Conservation (phyloP, 1,140 invertebrate genomes). For the Drepana arcuata region DNA sequence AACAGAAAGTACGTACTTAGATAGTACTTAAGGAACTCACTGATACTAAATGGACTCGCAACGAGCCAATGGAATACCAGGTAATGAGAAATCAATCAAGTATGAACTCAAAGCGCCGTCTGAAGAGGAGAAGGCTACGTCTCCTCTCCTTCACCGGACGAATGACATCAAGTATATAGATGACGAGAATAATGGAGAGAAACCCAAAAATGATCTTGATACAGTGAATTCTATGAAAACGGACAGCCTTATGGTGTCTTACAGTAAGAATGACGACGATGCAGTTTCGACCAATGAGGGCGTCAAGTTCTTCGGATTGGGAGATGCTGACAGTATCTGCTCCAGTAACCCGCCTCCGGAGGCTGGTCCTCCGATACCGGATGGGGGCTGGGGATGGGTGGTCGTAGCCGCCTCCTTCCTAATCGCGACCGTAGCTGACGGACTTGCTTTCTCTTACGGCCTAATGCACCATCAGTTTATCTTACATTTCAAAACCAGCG, state of each 20-base stretch:
- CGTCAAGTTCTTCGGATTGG: slow-evolving; percentile 67
- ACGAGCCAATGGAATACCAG: slow-evolving; percentile 56
- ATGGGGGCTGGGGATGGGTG: slow-evolving; percentile 90
- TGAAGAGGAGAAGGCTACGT: slow-evolving; percentile 65
- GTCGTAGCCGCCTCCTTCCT: slow-evolving; percentile 88
- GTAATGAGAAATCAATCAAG: slow-evolving; percentile 49
- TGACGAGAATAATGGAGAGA: slow-evolving; percentile 29
- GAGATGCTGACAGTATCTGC: slow-evolving; percentile 68
- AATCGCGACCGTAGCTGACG: slow-evolving; percentile 92
- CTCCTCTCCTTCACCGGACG: slow-evolving; percentile 40
- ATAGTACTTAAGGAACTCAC: slow-evolving; percentile 39
- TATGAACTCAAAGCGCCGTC: slow-evolving; percentile 55
- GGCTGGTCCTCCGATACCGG: slow-evolving; percentile 74
- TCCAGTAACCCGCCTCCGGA: slow-evolving; percentile 56
- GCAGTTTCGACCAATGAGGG: slow-evolving; percentile 57
- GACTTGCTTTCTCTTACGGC: slow-evolving; percentile 94
- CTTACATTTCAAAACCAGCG: slow-evolving; percentile 83
- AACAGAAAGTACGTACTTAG: slow-evolving; percentile 40
- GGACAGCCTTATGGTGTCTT: slow-evolving; percentile 42
- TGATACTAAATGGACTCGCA: slow-evolving; percentile 59
- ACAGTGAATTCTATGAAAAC: slow-evolving; percentile 55
- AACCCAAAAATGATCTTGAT: slow-evolving; percentile 46
- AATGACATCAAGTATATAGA: slow-evolving; percentile 52
- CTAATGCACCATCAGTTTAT: slow-evolving; percentile 89
- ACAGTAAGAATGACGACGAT: slow-evolving; percentile 45